phyloP scores from a whole-genome alignment of 2,888 invertebrate species.

The Bombyx huttoni region DNA sequence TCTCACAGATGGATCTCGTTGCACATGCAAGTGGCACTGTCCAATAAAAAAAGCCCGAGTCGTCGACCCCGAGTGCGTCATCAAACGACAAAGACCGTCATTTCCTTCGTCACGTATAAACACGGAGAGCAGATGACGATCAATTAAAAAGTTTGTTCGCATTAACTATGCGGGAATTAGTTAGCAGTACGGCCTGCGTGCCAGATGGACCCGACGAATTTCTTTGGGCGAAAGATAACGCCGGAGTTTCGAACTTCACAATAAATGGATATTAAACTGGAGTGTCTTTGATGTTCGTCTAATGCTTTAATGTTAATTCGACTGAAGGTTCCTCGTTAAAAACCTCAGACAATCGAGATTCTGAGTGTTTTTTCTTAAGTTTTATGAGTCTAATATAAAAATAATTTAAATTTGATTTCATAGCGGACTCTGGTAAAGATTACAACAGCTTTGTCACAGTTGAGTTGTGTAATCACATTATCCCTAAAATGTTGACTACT shows the following conservation, averaged over 20 bases:
- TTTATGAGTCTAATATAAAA: no score
- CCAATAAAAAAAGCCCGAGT: conserved; percentile 54
- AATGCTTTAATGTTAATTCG: not conserved
- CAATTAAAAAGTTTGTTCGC: conserved; percentile 66
- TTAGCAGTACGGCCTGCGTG: conserved; percentile 34
- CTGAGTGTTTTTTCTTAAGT: no score
- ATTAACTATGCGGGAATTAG: conserved; percentile 63
- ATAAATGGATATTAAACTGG: not conserved
- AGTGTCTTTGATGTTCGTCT: not conserved
- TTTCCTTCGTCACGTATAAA: conserved; percentile 42
- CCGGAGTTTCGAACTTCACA: not conserved
- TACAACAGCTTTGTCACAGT: conserved; percentile 5
- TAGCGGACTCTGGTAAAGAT: not conserved
- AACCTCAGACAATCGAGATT: no score
- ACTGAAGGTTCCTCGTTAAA: not conserved
- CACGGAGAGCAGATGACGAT: conserved; percentile 59
- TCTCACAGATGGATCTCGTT: conserved; percentile 50
- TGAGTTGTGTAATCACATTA: conserved; percentile 12
- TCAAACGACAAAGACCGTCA: conserved; percentile 41
- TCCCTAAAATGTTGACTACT: conserved; percentile 13
- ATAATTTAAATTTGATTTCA: not conserved
- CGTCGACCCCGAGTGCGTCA: conserved; percentile 66
- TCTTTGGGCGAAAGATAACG: conserved; percentile 29
- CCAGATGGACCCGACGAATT: conserved; percentile 56
- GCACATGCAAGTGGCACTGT: conserved; percentile 27